Evolutionary conservation across 1,140 invertebrate genomes (phyloP).

Genomic region (Helicoverpa zea): DNA sequence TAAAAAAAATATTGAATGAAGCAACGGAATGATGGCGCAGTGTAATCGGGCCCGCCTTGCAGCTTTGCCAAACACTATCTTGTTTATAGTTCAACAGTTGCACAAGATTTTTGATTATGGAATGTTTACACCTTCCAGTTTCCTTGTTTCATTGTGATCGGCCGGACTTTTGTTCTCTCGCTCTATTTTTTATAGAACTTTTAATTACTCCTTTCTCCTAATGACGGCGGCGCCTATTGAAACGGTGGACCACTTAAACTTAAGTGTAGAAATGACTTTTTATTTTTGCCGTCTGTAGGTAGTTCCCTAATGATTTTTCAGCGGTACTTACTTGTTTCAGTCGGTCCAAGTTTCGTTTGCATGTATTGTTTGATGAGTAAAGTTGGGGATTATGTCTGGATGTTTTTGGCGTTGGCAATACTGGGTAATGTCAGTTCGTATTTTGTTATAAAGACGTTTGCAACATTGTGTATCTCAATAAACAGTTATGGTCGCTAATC

Average conservation of each 20-base stretch:
- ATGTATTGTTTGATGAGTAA: conserved; percentile 29
- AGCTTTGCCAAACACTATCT: conserved; percentile 77
- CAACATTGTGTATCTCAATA: conserved; percentile 28
- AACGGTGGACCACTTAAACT: conserved; percentile 72
- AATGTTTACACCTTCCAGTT: conserved; percentile 66
- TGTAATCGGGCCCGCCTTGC: conserved; percentile 75
- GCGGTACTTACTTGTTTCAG: conserved; percentile 14
- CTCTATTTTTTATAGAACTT: conserved; percentile 75
- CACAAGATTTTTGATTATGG: conserved; percentile 72
- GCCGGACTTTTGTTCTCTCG: conserved; percentile 51
- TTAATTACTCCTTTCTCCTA: conserved; percentile 83
- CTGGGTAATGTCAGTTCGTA: conserved; percentile 23
- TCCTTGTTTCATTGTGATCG: conserved; percentile 15
- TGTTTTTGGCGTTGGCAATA: conserved; percentile 22
- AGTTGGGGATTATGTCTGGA: conserved; percentile 23
- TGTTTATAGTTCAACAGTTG: conserved; percentile 81
- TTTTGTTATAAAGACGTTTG: conserved; percentile 25
- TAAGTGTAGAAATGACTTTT: conserved; percentile 78
- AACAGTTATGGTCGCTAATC: conserved; percentile 24
- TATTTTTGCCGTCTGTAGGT: conserved; percentile 70
- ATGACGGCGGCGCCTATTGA: conserved; percentile 77
- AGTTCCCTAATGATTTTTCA: conserved; percentile 65
- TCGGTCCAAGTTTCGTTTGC: conserved; percentile 21
- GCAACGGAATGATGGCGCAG: conserved; percentile 80
- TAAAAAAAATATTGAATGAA: conserved; percentile 86